Evolutionary conservation across 2,113 vertebrate genomes (phyloP).

Genomic region (Gavia stellata): DNA sequence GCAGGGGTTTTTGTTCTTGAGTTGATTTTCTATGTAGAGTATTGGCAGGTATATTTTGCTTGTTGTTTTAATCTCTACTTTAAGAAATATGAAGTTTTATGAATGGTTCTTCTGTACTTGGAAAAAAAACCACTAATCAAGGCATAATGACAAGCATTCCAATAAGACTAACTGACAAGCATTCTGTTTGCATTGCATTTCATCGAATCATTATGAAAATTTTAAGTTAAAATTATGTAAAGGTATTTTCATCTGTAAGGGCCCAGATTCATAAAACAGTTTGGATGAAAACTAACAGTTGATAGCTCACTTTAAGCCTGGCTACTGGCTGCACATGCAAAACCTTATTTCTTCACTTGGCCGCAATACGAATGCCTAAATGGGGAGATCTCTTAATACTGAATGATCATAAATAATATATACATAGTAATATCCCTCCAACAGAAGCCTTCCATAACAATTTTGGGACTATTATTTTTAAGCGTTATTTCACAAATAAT

Average conservation of each 20-base stretch:
- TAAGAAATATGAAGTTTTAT: constrained; percentile 32
- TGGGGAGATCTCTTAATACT: not conserved
- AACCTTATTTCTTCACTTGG: not conserved
- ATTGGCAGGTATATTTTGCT: not conserved
- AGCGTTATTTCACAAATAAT: not conserved
- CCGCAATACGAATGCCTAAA: not conserved
- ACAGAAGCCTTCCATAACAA: not conserved
- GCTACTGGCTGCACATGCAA: not conserved
- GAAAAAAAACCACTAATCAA: not conserved
- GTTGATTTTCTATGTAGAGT: not conserved
- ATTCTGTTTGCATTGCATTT: constrained; percentile 31
- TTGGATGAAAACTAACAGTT: not conserved
- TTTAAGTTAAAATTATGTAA: not conserved
- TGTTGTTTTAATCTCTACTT: constrained; percentile 16
- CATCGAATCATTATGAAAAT: constrained; percentile 33
- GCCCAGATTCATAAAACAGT: constrained; percentile 2
- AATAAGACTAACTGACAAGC: not conserved
- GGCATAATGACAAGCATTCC: constrained; percentile 7
- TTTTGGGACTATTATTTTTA: not conserved
- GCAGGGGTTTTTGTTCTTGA: not conserved
- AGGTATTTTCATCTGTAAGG: not conserved
- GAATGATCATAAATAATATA: not conserved
- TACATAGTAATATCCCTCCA: not conserved
- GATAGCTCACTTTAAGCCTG: not conserved
- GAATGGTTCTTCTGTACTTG: constrained; percentile 3